Conservation (phyloP, 2,888 invertebrate genomes). For the Fragum whitleyi region DNA sequence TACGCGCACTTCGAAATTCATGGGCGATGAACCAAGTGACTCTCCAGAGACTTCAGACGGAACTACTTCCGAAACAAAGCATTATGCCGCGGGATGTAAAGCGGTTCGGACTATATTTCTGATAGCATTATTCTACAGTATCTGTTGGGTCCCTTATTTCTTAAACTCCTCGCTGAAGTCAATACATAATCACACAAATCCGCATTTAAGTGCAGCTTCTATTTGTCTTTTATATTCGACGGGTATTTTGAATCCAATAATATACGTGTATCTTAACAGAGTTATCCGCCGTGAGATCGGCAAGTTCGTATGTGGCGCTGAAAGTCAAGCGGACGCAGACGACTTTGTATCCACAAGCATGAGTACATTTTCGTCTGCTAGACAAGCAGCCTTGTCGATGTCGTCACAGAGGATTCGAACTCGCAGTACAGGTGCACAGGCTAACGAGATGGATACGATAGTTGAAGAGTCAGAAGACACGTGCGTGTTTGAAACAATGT, state of each 20-base stretch:
- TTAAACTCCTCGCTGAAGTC: conserved; percentile 50
- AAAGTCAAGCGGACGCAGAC: conserved; percentile 60
- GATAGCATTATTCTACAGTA: conserved; percentile 67
- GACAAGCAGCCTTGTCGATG: conserved; percentile 35
- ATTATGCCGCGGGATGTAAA: conserved; percentile 67
- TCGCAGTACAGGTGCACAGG: conserved; percentile 33
- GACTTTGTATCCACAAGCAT: conserved; percentile 68
- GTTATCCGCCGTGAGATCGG: conserved; percentile 71
- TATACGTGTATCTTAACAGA: conserved; percentile 76
- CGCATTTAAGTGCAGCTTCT: conserved; percentile 63
- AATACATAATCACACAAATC: conserved; percentile 10
- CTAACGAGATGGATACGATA: conserved; percentile 71
- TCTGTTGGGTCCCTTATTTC: conserved; percentile 75
- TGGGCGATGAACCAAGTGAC: conserved; percentile 29
- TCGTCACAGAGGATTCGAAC: conserved; percentile 25
- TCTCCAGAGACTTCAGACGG: conserved; percentile 54
- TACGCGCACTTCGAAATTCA: conserved; percentile 28
- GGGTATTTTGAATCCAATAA: conserved; percentile 71
- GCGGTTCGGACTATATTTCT: conserved; percentile 75
- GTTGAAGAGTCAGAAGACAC: conserved; percentile 62
- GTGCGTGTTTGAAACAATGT: conserved; percentile 16
- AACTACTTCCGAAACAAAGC: conserved; percentile 1
- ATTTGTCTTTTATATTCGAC: conserved; percentile 71
- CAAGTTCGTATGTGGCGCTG: conserved; percentile 67
- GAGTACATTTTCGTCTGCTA: conserved; percentile 57